Percentiles rank a stretch among this genome's conserved stretches.
phyloP scores from a whole-genome alignment of 2,888 invertebrate species.

The Dimorphilus gyrociliatus region DNA sequence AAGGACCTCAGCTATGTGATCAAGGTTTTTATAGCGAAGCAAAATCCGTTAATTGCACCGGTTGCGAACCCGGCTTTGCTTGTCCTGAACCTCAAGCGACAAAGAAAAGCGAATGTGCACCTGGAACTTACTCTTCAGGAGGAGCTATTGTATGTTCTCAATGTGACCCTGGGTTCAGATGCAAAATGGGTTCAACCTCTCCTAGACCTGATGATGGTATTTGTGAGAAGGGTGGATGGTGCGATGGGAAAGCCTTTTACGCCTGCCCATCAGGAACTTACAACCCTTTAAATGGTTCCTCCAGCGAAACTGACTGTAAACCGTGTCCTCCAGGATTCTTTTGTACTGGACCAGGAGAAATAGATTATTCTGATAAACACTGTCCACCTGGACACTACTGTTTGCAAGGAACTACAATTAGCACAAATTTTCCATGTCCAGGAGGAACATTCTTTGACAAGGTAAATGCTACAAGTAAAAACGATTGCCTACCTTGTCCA shows the following conservation, averaged over 20 bases:
- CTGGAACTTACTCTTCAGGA: constrained; percentile 20
- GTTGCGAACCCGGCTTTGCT: constrained; percentile 23
- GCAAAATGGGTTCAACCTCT: constrained; percentile 20
- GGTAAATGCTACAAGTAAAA: constrained; percentile 14
- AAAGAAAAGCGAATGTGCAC: constrained; percentile 6
- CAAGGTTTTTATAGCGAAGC: constrained; percentile 22
- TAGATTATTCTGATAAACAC: constrained; percentile 12
- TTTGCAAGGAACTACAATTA: constrained; percentile 17
- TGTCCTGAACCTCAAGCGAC: constrained; percentile 10
- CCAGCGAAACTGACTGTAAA: constrained; percentile 13
- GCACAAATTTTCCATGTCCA: constrained; percentile 23
- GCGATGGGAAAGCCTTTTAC: constrained; percentile 22
- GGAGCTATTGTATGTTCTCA: constrained; percentile 17
- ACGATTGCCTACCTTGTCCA: constrained; percentile 20
- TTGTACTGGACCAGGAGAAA: constrained; percentile 23
- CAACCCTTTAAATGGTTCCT: constrained; percentile 22
- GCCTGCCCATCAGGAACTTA: constrained; percentile 26
- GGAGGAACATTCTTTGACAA: constrained; percentile 26
- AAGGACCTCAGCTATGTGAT: constrained; percentile 17
- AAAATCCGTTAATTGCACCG: constrained; percentile 23
- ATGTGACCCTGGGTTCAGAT: constrained; percentile 16
- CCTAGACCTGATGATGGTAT: constrained; percentile 16
- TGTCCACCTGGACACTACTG: constrained; percentile 29
- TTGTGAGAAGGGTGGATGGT: constrained; percentile 25
- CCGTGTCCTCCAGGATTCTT: constrained; percentile 27